Evolutionary conservation across 2,113 vertebrate genomes (phyloP), one percentile per base, ranked within the genome.

Genomic region (Tretioscincus oriximinensis): DNA sequence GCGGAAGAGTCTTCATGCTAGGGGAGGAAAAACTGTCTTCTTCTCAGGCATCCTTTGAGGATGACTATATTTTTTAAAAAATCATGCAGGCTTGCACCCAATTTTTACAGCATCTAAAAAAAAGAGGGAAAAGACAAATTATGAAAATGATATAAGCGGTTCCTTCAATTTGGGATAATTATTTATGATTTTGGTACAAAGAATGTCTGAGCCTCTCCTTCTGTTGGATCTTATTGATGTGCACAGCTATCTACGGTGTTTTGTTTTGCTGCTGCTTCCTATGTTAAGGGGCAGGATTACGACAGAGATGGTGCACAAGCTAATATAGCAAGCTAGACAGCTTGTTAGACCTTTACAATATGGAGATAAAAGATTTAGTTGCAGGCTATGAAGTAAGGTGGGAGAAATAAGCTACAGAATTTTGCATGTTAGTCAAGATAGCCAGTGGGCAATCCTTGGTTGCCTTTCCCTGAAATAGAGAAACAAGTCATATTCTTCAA

Each of bases 41-140:
- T 86, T 73, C 28, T 49, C n/a, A 83, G 88, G 75, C 74, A 76
- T 82, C 31, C 28, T 83, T 84, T 83, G 45, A 67, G 29, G 72
- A 26, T n/a, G 35, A 41, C 5, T 41, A 41, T 49, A 68, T 77
- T 16, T 49, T 76, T 77, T 81, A 85, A 87, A 76, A 71, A 11
- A 54, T 54, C 16, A 14, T 88, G 81, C 73, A 78, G 67, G n/a
- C 31, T 26, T 70, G 2, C 10, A 9, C 28, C 14, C 16, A 18
- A 61, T 58, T 67, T 82, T 63, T 45, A 12, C 64, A 1, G 0
- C 51, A 58, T 45, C 0, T 71, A 26, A 49, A 78, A 66, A 81
- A 41, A 79, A 20, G 60, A 67, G 31, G 45, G 76, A 70, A 7
- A 1, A n/a, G 18, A 20, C 22, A 41, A 60, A 80, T 0, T 0